Conservation (phyloP, 2,888 invertebrate species). For the Invenusta paracnida region DNA sequence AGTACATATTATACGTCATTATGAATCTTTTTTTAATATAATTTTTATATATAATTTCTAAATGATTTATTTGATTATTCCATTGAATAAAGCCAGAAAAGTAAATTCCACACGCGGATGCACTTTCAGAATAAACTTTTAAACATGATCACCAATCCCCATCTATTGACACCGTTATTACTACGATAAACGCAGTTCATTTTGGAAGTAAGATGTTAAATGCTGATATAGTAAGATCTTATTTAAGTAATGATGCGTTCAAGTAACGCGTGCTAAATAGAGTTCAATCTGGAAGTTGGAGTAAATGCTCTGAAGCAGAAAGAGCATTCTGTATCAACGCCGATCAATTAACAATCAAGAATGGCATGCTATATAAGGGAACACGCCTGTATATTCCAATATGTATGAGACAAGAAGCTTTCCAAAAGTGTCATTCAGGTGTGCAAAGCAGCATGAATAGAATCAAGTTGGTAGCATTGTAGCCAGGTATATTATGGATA, state of each 20-base stretch:
- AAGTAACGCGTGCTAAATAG: neutral
- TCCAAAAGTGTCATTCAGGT: neutral
- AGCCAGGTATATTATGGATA: neutral
- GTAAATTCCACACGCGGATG: constrained; percentile 15
- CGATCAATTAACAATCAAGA: neutral
- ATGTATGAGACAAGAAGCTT: neutral
- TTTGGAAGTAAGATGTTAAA: neutral
- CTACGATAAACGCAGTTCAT: neutral
- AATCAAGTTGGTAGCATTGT: neutral
- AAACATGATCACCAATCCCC: neutral
- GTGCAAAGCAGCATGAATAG: neutral
- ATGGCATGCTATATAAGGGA: neutral
- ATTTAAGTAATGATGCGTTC: neutral
- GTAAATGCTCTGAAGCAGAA: neutral
- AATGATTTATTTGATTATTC: constrained; percentile 20
- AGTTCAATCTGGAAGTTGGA: neutral
- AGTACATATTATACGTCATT: too few species aligned
- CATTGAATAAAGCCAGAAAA: neutral
- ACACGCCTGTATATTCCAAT: neutral
- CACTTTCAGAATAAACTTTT: neutral
- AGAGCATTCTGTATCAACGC: neutral
- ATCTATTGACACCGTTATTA: neutral
- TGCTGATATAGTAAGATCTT: neutral
- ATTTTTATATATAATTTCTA: too few species aligned
- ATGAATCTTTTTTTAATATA: too few species aligned